These are phyloP conservation scores for Valencia hispanica DNA, from an alignment of 2,797 vertebrate genomes.

Conservation along the genomic window DNA sequence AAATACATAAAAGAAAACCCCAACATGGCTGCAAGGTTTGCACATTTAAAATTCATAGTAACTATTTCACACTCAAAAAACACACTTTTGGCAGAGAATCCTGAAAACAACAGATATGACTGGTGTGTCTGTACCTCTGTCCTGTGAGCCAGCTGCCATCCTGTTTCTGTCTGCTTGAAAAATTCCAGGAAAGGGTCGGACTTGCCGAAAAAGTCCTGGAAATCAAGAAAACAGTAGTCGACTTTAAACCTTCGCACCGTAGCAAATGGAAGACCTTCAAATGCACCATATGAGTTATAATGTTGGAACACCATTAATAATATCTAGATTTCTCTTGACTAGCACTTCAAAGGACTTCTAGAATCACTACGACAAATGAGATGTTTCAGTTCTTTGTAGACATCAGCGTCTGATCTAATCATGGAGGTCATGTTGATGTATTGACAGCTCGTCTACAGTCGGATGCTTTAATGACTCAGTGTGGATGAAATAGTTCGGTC, in stretches of 20 bases:
- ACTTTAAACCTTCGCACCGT: neutral
- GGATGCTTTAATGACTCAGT: neutral
- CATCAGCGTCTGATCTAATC: neutral
- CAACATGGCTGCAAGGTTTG: neutral
- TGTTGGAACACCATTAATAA: neutral
- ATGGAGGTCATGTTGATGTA: neutral
- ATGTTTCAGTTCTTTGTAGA: neutral
- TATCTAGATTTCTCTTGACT: neutral
- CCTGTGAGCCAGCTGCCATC: constrained; percentile 95
- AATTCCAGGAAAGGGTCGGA: constrained; percentile 98
- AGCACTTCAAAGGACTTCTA: neutral
- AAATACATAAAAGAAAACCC: neutral
- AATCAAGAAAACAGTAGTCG: neutral
- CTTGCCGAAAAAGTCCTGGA: constrained; percentile 95
- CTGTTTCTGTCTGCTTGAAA: constrained; percentile 88
- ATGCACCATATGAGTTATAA: neutral
- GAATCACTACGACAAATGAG: neutral
- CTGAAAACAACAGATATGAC: neutral
- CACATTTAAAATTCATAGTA: neutral
- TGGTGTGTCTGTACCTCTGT: constrained; percentile 86
- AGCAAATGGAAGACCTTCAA: neutral
- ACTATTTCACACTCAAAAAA: neutral
- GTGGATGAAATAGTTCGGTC: neutral
- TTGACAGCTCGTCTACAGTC: neutral
- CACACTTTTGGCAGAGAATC: neutral